Base-by-base conservation (phyloP, 2,888 invertebrate genomes). In the Antitype chi region DNA sequence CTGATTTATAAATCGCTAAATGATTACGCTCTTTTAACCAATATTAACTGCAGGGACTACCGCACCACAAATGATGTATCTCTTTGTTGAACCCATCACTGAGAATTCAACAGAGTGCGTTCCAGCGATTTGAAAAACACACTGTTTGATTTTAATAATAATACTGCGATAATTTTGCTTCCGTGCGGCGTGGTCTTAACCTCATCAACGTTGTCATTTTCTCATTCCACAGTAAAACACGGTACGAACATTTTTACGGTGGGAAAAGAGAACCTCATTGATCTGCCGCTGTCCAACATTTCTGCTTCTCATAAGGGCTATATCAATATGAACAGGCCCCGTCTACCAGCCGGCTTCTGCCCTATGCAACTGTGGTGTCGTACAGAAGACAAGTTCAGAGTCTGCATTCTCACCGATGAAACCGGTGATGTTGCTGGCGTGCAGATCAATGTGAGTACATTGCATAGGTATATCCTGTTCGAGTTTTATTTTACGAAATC, bases 381-480 rank as follows among this genome's bases (percentile, higher is more conserved):
- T 20, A 20, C 1, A 43, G 20, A 52, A 0, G 52, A 74, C 7
- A 0, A 2, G 15, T 53, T 0, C 38, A 28, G 43, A 53, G 20
- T 62, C 43, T 75, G 74, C 43, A 0, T 47, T n/a, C 15, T 11
- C 1, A n/a, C 2, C 4, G 74, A 74, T 9, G 62, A 74, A 74
- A 75, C 43, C 3, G 28, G n/a, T 1, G 5, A 28, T 3, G 43
- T 47, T 7, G 75, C n/a, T n/a, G 74, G 74, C 20, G 0, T 75
- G 20, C 74, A 75, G 28, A 6, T 28, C n/a, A 76, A 75, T 75
- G 74, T 74, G 38, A 74, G 71, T 71, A 47, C 66, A 66, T 17
- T 11, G 55, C 13, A 13, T 15, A 13, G 23, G n/a, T 53, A 53
- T 1, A 55, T 13, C n/a, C n/a, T 11, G 53, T 53, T 53, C 23